A percentile compares a stretch with the other conserved stretches of the same genome.
These are phyloP conservation scores for Caenorhabditis sp. DNA, from an alignment of 2,888 invertebrate genomes.

Conservation along the genomic window DNA sequence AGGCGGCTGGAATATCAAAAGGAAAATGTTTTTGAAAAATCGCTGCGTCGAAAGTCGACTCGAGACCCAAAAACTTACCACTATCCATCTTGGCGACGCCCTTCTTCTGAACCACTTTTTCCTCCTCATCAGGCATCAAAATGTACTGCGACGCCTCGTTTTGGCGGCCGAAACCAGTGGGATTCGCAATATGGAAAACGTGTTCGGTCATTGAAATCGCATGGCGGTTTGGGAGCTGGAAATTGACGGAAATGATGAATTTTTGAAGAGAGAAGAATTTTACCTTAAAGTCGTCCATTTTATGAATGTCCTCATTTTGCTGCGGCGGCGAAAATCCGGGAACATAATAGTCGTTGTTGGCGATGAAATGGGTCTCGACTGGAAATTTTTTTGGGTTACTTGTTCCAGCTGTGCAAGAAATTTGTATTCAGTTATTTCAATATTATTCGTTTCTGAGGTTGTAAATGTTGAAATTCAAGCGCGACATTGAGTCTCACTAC, in stretches of 20 bases:
- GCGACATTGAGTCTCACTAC: too few relatives aligned
- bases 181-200: constrained; percentile 21
- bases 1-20: constrained; percentile 26
- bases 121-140: constrained; percentile 34
- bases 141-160: constrained; percentile 31
- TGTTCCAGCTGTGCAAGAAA: too few relatives aligned
- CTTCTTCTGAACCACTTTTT: neutral
- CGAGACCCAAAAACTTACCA: too few relatives aligned
- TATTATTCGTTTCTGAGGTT: too few relatives aligned
- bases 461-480: too few relatives aligned
- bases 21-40: too few relatives aligned
- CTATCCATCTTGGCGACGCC: constrained; percentile 22
- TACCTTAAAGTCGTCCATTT: constrained; percentile 18
- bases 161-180: neutral
- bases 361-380: too few relatives aligned
- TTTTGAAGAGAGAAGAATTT: neutral
- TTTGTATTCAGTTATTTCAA: too few relatives aligned
- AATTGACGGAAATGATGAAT: neutral
- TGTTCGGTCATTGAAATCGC: constrained; percentile 35
- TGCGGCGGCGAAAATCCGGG: constrained; percentile 58
- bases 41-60: too few relatives aligned
- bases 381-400: too few relatives aligned
- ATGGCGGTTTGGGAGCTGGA: constrained; percentile 34
- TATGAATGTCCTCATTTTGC: constrained; percentile 37
- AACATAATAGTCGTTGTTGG: constrained; percentile 36